phyloP scores from a whole-genome alignment of 2,888 invertebrate species.

The Sminthurinus aureus region DNA sequence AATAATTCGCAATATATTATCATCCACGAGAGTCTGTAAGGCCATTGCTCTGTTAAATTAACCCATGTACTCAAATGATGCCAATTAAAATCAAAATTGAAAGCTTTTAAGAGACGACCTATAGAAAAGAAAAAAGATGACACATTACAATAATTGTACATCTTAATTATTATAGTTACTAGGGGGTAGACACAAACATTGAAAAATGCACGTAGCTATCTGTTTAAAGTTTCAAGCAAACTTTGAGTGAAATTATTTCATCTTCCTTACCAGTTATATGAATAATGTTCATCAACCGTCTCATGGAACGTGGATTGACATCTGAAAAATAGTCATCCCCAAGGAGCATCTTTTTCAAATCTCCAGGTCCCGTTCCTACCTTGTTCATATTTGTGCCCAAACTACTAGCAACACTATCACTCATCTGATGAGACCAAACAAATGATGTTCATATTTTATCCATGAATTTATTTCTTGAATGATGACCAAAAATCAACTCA shows the following conservation, averaged over 20 bases:
- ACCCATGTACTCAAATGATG: conserved; percentile 98
- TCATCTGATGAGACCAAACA: conserved; percentile 67
- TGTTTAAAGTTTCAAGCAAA: no score
- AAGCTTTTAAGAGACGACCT: conserved; percentile 95
- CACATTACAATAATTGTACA: not conserved
- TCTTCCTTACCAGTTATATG: conserved; percentile 82
- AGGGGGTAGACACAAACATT: no score
- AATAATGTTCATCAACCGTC: conserved; percentile 94
- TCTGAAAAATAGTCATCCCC: conserved; percentile 99
- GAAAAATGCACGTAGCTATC: no score
- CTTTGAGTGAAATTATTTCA: no score
- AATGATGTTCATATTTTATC: no score
- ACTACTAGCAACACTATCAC: conserved; percentile 90
- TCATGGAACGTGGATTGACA: conserved; percentile 96
- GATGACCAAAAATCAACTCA: not conserved
- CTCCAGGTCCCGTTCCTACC: conserved; percentile 74
- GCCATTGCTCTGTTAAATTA: conserved; percentile 99
- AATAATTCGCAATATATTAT: conserved; percentile 91
- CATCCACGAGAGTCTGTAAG: conserved; percentile 96
- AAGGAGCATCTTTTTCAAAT: conserved; percentile 81
- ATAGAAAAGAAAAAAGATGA: conserved; percentile 53
- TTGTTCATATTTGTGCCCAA: conserved; percentile 79
- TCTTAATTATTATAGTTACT: no score
- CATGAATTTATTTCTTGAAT: not conserved
- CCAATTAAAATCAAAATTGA: conserved; percentile 99